Conservation (phyloP, 1,140 invertebrate genomes). For the Drosophila saltans region DNA sequence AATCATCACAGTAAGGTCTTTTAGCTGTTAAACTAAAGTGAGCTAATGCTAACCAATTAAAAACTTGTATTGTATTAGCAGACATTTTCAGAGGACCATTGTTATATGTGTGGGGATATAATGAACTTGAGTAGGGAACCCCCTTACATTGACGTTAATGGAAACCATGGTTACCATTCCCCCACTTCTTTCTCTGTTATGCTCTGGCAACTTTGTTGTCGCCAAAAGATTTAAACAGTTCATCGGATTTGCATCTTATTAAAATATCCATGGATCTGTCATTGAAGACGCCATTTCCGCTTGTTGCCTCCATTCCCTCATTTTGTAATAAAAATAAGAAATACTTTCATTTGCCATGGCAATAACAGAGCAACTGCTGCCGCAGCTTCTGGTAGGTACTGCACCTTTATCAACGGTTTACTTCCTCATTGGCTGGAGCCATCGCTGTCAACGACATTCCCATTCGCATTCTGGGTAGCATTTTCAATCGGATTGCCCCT, state of each 20-base stretch:
- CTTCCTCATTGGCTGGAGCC: constrained; percentile 17
- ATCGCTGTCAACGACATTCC: constrained; percentile 42
- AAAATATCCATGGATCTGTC: constrained; percentile 11
- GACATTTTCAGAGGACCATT: no score
- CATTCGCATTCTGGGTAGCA: constrained; percentile 37
- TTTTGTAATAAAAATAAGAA: constrained; percentile 11
- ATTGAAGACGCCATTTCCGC: constrained; percentile 5
- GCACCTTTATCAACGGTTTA: constrained; percentile 18
- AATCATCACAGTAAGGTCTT: no score
- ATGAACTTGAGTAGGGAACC: no score
- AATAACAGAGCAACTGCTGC: not conserved
- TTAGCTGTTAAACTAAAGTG: not conserved
- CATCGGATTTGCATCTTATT: constrained; percentile 13
- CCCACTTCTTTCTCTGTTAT: not conserved
- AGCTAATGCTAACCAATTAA: not conserved
- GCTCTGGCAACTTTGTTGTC: constrained; percentile 1
- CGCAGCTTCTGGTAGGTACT: not conserved
- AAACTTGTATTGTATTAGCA: not conserved
- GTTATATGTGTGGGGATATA: no score
- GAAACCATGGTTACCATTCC: not conserved
- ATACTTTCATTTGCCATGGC: constrained; percentile 7
- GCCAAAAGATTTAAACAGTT: constrained; percentile 8
- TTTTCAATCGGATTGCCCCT: constrained; percentile 31
- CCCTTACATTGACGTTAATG: not conserved
- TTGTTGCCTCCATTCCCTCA: not conserved